Evolutionary conservation across 2,113 vertebrate genomes (phyloP).

Genomic region (Pteronura brasiliensis): DNA sequence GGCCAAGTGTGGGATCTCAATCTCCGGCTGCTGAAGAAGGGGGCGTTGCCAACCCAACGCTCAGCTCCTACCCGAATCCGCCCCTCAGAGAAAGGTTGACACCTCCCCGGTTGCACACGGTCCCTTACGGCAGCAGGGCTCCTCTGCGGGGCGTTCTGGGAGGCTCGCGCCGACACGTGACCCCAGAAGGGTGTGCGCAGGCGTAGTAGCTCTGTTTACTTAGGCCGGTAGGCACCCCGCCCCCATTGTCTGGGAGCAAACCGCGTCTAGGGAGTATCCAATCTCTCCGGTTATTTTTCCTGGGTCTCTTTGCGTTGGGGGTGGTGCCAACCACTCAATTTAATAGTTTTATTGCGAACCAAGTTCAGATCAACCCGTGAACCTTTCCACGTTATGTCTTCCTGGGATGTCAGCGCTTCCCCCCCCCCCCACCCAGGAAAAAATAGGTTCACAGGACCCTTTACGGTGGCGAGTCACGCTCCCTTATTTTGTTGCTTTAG

Average conservation of each 20-base stretch:
- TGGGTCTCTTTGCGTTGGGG: not conserved
- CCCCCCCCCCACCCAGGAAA: accelerated
- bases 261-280: accelerated
- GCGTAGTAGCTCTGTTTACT: constrained; percentile 51
- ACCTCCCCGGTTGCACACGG: not conserved
- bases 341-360: not conserved
- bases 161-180: not conserved
- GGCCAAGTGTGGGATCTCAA: accelerated
- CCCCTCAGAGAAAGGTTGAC: not conserved
- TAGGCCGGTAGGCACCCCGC: accelerated
- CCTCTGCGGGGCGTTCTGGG: accelerated
- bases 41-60: not conserved
- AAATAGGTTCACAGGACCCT: not conserved
- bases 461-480: not conserved
- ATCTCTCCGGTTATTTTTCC: accelerated
- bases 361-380: not conserved
- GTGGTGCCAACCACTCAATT: not conserved
- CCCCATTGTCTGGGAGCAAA: accelerated
- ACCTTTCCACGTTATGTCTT: not conserved
- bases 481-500: not conserved
- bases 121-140: accelerated
- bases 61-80: not conserved
- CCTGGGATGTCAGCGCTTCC: not conserved
- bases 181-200: not conserved
- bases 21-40: not conserved